Conservation (phyloP, 2,797 vertebrate genomes). For the Scarus forsteni region DNA sequence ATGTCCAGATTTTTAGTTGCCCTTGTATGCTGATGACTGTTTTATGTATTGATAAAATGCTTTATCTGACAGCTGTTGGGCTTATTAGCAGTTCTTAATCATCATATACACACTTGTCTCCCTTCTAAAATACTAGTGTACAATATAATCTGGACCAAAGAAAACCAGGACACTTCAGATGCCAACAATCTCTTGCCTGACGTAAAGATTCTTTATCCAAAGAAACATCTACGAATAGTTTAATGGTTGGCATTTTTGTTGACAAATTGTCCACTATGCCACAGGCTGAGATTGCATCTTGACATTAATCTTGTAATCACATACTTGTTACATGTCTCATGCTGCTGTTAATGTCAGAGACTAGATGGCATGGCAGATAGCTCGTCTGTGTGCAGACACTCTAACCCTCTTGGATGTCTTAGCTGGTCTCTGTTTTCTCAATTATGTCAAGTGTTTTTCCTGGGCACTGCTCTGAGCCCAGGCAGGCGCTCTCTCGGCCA, state of each 20-base stretch:
- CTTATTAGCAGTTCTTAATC: too few relatives aligned
- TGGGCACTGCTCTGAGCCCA: constrained; percentile 60
- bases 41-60: neutral
- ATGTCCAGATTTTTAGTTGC: neutral
- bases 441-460: constrained; percentile 83
- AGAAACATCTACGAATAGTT: neutral
- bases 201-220: neutral
- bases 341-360: constrained; percentile 25
- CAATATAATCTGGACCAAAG: too few relatives aligned
- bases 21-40: neutral
- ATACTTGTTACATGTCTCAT: constrained; percentile 41
- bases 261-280: constrained; percentile 10
- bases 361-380: constrained; percentile 55
- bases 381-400: constrained; percentile 19
- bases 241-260: constrained; percentile 8
- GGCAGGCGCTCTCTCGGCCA: constrained; percentile 58
- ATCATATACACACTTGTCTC: too few relatives aligned
- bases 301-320: constrained; percentile 50
- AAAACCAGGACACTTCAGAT: too few relatives aligned
- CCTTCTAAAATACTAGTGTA: too few relatives aligned
- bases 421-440: constrained; percentile 75
- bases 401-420: constrained; percentile 55
- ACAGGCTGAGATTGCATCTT: constrained; percentile 14
- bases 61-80: neutral
- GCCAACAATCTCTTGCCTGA: too few relatives aligned